phyloP scores from a whole-genome alignment of 2,113 vertebrate genomes.

The Cyprinodon variegatus region DNA sequence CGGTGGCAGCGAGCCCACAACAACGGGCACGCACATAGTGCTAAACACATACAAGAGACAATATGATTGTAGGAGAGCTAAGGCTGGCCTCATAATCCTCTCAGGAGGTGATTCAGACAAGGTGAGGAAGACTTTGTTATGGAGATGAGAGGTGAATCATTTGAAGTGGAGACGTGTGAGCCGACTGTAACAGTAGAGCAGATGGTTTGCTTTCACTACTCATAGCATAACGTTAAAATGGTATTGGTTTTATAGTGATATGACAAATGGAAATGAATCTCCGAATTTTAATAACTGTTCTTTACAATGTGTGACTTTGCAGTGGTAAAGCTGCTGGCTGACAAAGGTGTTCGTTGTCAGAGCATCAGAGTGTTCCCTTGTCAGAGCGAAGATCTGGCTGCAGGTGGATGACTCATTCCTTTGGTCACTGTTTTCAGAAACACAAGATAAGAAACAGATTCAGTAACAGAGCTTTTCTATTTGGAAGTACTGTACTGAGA shows the following conservation, averaged over 20 bases:
- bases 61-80: slow-evolving; percentile 69
- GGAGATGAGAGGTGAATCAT: slow-evolving; percentile 42
- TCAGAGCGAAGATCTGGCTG: slow-evolving; percentile 18
- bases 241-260: slow-evolving; percentile 5
- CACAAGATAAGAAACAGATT: slow-evolving; percentile 32
- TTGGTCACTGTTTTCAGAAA: slow-evolving; percentile 48
- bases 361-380: slow-evolving; percentile 34
- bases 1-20: slow-evolving; percentile 76
- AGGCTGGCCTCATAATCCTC: slow-evolving; percentile 71
- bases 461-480: slow-evolving; percentile 8
- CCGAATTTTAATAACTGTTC: slow-evolving; percentile 1
- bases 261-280: slow-evolving; percentile 9
- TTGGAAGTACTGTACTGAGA: not conserved
- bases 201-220: slow-evolving; percentile 19
- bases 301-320: slow-evolving; percentile 4
- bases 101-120: slow-evolving; percentile 43
- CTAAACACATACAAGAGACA: slow-evolving; percentile 77
- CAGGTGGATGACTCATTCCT: slow-evolving; percentile 32
- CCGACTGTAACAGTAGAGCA: slow-evolving; percentile 16
- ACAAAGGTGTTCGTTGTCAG: slow-evolving; percentile 46
- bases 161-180: slow-evolving; percentile 26
- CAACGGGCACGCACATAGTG: slow-evolving; percentile 58
- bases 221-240: slow-evolving; percentile 9
- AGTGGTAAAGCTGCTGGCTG: slow-evolving; percentile 12
- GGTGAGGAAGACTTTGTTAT: slow-evolving; percentile 35